A percentile compares a stretch with the other conserved stretches of the same genome.
Evolutionary conservation across 2,797 vertebrate species (phyloP).

Genomic region (Holocentrus rufus): DNA sequence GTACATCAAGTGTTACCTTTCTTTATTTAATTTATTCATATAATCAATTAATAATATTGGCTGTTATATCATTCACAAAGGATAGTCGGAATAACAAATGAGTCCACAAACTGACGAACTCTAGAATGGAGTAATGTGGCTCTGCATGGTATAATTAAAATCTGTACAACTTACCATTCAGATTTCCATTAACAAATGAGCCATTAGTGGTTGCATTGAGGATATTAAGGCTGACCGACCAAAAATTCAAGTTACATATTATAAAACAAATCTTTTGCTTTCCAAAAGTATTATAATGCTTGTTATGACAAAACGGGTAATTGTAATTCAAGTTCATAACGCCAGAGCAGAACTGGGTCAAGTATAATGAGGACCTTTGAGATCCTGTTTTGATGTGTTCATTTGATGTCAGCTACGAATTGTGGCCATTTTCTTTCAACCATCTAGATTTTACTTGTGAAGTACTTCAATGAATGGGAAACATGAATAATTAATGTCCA

Average conservation of each 20-base stretch:
- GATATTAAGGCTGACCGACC: slow-evolving; percentile 20
- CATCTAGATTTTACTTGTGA: slow-evolving; percentile 54
- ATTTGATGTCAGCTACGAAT: slow-evolving; percentile 72
- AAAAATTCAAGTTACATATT: slow-evolving; percentile 21
- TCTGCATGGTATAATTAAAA: slow-evolving; percentile 42
- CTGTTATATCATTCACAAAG: slow-evolving; percentile 75
- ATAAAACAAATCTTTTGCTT: slow-evolving; percentile 41
- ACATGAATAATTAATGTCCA: slow-evolving; percentile 72
- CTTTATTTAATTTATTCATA: slow-evolving; percentile 69
- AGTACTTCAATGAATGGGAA: slow-evolving; percentile 69
- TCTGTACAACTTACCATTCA: slow-evolving; percentile 49
- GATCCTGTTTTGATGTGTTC: slow-evolving; percentile 71
- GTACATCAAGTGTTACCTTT: slow-evolving; percentile 60
- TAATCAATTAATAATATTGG: slow-evolving; percentile 71
- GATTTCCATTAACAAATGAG: slow-evolving; percentile 42
- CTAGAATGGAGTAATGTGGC: slow-evolving; percentile 23
- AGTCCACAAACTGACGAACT: slow-evolving; percentile 61
- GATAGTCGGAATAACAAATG: slow-evolving; percentile 71
- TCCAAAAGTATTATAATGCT: slow-evolving; percentile 39
- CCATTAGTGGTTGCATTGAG: background rate
- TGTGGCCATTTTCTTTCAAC: slow-evolving; percentile 59
- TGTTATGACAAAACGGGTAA: slow-evolving; percentile 45
- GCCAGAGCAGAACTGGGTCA: slow-evolving; percentile 55
- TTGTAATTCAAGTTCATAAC: slow-evolving; percentile 50
- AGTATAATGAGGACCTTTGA: slow-evolving; percentile 78